Base-by-base conservation (phyloP, 2,888 invertebrate genomes). In the Pasiphila rectangulata region DNA sequence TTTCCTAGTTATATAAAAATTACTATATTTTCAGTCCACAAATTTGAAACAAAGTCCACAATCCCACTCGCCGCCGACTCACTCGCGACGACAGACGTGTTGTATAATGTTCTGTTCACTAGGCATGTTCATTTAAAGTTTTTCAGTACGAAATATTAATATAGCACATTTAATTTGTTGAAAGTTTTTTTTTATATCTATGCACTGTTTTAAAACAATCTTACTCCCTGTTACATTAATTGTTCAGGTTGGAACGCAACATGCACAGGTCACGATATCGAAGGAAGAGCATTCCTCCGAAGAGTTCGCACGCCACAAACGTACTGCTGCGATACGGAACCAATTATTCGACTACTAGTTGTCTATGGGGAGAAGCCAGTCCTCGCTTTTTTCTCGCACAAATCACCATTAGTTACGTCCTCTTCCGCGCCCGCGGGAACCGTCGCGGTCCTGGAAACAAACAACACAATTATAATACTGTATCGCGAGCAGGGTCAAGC, bases 291-390 rank as follows among this genome's bases (percentile, higher is more conserved):
- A 41, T 49, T 40, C 50, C 50, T 50, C 21, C 50, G 49, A 39
- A 50, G 37, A 50, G 52, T 47, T 52, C 44, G 44, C 42, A 50
- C 61, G 65, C 56, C 57, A 59, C 64, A 60, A 64, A 69, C 76
- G 75, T 75, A 75, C 56, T 71, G 67, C 70, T 79, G 69, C 72
- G 70, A 75, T 78, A 79, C 76, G 75, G 78, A 82, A 84, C 86
- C 87, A 86, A 87, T 82, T 69, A 63, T 66, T 78, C 73, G 75
- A 81, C 78, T 80, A 81, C 85, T 83, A 85, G 83, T 83, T 72
- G 80, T 85, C 85, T 85, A 87, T 87, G 88, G 87, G 77, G 88
- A 88, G 88, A 87, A 88, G 87, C 83, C 77, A 83, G 83, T 80
- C 85, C 85, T 83, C 78, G 72, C 65, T 75, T 70, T 69, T 69